Percentiles rank a stretch among this genome's conserved stretches.
phyloP scores from a whole-genome alignment of 2,888 invertebrate genomes.

The Ariolimax columbianus region DNA sequence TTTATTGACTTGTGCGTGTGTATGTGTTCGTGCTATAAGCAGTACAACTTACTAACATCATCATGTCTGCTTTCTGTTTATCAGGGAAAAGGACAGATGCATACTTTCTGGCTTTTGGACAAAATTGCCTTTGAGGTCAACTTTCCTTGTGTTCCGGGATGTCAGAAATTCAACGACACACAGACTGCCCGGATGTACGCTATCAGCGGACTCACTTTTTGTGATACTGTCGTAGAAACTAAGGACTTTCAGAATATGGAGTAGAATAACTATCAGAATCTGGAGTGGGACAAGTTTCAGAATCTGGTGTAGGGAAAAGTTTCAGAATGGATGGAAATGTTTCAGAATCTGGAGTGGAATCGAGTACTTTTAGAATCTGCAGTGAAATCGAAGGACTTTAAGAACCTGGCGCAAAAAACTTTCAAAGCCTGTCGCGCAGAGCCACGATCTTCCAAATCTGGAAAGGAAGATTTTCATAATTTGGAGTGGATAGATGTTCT shows the following conservation, averaged over 20 bases:
- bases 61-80: background rate
- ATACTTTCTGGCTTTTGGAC: constrained; percentile 56
- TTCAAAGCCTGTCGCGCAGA: too few species aligned
- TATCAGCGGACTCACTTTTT: background rate
- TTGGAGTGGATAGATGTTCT: too few species aligned
- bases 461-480: too few species aligned
- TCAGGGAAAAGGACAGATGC: constrained; percentile 58
- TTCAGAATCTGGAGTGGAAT: too few species aligned
- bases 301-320: too few species aligned
- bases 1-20: constrained; percentile 19
- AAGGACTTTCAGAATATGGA: too few species aligned
- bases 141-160: constrained; percentile 55
- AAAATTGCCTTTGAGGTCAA: constrained; percentile 52
- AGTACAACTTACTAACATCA: background rate
- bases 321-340: too few species aligned
- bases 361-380: background rate
- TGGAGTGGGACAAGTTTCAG: too few species aligned
- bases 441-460: too few species aligned
- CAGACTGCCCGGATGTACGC: constrained; percentile 41
- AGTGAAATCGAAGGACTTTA: background rate
- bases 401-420: too few species aligned
- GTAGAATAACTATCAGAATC: too few species aligned
- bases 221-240: background rate
- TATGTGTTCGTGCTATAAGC: background rate
- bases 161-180: constrained; percentile 54